Conservation (phyloP, 2,113 vertebrate genomes). For the Pygoscelis antarcticus region DNA sequence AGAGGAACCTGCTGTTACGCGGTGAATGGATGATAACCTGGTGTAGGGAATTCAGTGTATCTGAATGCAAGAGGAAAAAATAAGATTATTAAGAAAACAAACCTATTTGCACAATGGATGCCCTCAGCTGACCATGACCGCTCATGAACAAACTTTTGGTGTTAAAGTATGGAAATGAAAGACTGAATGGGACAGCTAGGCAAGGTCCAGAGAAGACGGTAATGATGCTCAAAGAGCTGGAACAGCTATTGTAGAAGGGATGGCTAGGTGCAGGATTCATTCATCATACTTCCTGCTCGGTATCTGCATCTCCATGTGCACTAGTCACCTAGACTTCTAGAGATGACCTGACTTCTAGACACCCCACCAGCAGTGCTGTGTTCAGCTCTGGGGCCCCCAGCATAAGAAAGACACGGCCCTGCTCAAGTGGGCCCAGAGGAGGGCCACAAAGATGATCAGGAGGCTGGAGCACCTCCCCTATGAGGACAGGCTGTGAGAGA, state of each 20-base stretch:
- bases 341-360: background rate
- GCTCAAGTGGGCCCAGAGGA: background rate
- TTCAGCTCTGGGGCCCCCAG: background rate
- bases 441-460: background rate
- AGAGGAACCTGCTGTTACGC: background rate
- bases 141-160: background rate
- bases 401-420: background rate
- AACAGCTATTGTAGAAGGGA: background rate
- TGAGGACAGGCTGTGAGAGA: background rate
- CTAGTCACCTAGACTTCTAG: background rate
- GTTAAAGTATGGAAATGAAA: background rate
- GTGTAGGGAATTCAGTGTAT: background rate
- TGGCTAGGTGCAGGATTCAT: background rate
- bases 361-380: background rate
- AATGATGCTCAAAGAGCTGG: background rate
- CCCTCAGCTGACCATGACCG: background rate
- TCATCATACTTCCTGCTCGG: background rate
- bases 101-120: background rate
- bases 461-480: background rate
- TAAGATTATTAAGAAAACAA: background rate
- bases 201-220: background rate
- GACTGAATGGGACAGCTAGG: background rate
- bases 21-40: background rate
- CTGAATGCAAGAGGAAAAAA: background rate
- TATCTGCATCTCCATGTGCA: background rate